These are phyloP conservation scores for Elanoides forficatus DNA, from an alignment of 2,113 vertebrate genomes.

Conservation along the genomic window DNA sequence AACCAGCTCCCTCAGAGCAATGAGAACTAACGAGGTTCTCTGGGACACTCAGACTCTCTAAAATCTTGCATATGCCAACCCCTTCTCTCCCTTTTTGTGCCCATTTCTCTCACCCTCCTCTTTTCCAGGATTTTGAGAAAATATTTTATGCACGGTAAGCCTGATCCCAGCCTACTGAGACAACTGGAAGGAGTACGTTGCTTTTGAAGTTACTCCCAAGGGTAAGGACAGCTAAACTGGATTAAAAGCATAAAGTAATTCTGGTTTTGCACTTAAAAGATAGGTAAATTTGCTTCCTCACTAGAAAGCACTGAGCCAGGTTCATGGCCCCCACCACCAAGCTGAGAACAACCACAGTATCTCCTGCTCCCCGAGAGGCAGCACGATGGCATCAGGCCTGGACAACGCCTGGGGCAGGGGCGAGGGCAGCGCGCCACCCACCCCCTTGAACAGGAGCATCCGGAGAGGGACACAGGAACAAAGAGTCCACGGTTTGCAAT, in stretches of 20 bases:
- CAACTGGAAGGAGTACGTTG: not conserved
- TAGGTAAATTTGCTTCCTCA: not conserved
- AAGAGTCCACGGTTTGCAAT: not conserved
- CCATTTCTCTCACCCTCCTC: not conserved
- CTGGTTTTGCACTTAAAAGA: slow-evolving; percentile 24
- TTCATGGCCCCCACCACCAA: not conserved
- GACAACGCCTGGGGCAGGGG: not conserved
- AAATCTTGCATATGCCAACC: not conserved
- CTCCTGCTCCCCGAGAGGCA: not conserved
- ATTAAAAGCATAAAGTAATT: slow-evolving; percentile 15
- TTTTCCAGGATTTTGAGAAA: not conserved
- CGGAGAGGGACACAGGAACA: not conserved
- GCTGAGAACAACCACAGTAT: not conserved
- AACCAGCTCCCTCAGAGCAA: not conserved
- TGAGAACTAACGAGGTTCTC: not conserved
- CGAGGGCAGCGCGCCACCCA: not conserved
- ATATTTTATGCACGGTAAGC: not conserved
- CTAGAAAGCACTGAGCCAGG: not conserved
- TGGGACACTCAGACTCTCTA: not conserved
- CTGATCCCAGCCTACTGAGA: not conserved
- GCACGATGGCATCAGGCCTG: not conserved
- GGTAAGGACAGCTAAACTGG: not conserved
- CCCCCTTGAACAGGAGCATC: not conserved
- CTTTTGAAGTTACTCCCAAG: slow-evolving; percentile 30
- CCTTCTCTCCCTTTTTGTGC: not conserved